phyloP scores from a whole-genome alignment of 2,797 vertebrate species.

The Epinephelus awoara region DNA sequence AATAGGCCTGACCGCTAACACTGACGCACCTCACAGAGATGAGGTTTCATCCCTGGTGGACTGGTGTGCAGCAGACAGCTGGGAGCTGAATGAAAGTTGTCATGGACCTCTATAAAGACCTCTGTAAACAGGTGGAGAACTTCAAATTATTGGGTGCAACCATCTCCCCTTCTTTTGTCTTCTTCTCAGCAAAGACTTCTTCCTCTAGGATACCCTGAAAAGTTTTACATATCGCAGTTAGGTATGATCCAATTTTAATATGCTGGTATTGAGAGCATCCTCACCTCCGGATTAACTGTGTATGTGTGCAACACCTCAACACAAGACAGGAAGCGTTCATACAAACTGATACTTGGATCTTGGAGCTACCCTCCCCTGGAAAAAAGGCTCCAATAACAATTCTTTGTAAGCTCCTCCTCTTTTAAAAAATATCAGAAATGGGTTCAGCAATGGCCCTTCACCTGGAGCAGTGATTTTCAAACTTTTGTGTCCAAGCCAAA shows the following conservation, averaged over 20 bases:
- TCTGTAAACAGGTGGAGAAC: conserved; percentile 4
- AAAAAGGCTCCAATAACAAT: not conserved
- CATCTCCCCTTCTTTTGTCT: not conserved
- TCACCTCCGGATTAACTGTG: not conserved
- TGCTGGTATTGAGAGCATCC: not conserved
- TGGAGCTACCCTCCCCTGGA: not conserved
- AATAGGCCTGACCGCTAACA: not conserved
- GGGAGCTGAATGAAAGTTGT: not conserved
- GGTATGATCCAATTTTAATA: not conserved
- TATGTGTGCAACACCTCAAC: not conserved
- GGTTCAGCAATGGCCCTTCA: not conserved
- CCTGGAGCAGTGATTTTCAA: too few relatives aligned
- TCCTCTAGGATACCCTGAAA: not conserved
- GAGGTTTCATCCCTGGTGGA: not conserved
- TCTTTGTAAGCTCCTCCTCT: not conserved
- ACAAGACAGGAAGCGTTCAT: not conserved
- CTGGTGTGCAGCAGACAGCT: not conserved
- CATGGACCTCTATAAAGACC: not conserved
- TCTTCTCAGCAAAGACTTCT: not conserved
- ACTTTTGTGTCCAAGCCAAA: too few relatives aligned
- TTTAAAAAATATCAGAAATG: not conserved
- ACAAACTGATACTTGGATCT: not conserved
- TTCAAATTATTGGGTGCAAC: not conserved
- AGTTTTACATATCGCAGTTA: not conserved
- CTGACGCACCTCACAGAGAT: not conserved